These are phyloP conservation scores for Emys orbicularis DNA, from an alignment of 2,797 vertebrate species.

Conservation along the genomic window DNA sequence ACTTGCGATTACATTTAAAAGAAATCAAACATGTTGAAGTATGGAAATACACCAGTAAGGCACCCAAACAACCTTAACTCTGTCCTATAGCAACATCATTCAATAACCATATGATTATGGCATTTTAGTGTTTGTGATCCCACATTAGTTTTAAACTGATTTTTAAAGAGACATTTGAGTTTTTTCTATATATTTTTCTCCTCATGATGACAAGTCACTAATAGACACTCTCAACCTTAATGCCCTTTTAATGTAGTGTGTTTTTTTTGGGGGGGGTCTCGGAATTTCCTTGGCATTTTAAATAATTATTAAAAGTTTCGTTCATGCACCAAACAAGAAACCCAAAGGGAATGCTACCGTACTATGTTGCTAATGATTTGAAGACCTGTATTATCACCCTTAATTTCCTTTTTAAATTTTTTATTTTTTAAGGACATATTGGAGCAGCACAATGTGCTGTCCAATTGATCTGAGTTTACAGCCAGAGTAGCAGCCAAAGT, in stretches of 20 bases:
- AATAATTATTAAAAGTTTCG: neutral
- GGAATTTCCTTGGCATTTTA: neutral
- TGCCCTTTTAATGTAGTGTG: neutral
- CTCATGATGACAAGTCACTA: neutral
- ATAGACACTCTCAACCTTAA: neutral
- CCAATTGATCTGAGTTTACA: neutral
- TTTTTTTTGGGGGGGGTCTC: neutral
- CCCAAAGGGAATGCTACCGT: neutral
- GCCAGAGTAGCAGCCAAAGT: neutral
- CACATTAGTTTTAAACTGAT: neutral
- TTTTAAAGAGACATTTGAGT: neutral
- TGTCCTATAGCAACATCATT: neutral
- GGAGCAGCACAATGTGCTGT: neutral
- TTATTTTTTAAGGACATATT: neutral
- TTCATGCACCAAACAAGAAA: neutral
- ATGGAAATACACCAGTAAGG: neutral
- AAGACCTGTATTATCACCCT: neutral
- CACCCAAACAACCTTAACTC: neutral
- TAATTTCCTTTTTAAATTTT: neutral
- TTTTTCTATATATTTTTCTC: neutral
- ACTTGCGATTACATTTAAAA: neutral
- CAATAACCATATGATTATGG: neutral
- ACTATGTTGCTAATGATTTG: neutral
- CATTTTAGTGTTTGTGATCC: neutral
- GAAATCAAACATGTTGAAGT: neutral